Conservation (phyloP, 2,888 invertebrate genomes). For the Eumacrocentrus americanus region DNA sequence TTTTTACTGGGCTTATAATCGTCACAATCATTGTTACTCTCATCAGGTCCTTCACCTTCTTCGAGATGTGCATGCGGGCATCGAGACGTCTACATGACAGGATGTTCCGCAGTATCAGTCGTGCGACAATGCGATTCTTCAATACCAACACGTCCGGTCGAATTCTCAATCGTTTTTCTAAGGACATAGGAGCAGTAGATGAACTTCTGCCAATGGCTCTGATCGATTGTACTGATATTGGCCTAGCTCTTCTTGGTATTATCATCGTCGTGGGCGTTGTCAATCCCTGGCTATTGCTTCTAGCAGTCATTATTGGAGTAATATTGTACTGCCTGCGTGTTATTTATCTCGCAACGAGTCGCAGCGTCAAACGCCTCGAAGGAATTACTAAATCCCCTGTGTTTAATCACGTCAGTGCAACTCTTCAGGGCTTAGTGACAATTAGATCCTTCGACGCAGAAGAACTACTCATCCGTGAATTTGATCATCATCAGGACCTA, state of each 20-base stretch:
- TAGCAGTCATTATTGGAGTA: conserved; percentile 72
- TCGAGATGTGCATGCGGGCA: conserved; percentile 76
- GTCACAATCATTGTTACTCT: conserved; percentile 60
- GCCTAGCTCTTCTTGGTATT: conserved; percentile 80
- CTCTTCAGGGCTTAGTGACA: conserved; percentile 87
- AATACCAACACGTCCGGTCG: conserved; percentile 84
- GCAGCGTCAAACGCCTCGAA: conserved; percentile 81
- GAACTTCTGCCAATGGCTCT: conserved; percentile 69
- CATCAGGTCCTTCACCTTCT: conserved; percentile 64
- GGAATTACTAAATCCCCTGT: conserved; percentile 90
- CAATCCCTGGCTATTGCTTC: conserved; percentile 76
- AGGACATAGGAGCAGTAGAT: conserved; percentile 81
- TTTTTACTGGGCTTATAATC: conserved; percentile 64
- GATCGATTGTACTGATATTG: conserved; percentile 75
- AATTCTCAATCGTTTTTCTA: conserved; percentile 87
- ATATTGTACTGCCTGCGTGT: conserved; percentile 78
- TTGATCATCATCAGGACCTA: conserved; percentile 81
- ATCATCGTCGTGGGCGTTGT: conserved; percentile 78
- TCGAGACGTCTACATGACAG: conserved; percentile 79
- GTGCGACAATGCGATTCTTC: conserved; percentile 86
- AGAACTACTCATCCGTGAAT: conserved; percentile 76
- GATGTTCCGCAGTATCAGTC: conserved; percentile 84
- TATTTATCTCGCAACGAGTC: conserved; percentile 79
- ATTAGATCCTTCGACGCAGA: conserved; percentile 89
- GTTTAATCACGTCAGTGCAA: conserved; percentile 90